Percentiles rank a stretch among this genome's conserved stretches.
Evolutionary conservation across 2,113 vertebrate species (phyloP).

Genomic region (Ibidorhyncha struthersii): DNA sequence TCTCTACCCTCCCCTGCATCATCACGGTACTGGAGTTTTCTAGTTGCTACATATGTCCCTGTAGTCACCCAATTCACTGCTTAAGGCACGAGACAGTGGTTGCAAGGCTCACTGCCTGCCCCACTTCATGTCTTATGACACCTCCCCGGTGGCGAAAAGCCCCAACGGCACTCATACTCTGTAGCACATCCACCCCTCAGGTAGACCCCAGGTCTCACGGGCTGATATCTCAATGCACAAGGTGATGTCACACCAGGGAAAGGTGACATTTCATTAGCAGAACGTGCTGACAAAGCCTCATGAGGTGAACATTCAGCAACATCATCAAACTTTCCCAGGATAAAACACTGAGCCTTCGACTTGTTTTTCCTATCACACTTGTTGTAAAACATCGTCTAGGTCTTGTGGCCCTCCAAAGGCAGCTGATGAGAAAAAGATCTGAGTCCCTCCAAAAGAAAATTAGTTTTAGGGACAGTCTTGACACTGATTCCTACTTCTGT

Average conservation of each 20-base stretch:
- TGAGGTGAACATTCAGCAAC: slow-evolving; percentile 8
- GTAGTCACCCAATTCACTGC: not conserved
- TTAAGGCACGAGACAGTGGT: not conserved
- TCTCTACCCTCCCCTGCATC: not conserved
- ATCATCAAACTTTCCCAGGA: not conserved
- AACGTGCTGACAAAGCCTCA: slow-evolving; percentile 38
- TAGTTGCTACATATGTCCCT: not conserved
- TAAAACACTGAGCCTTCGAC: not conserved
- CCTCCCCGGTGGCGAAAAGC: not conserved
- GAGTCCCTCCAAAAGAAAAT: not conserved
- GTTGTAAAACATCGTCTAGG: not conserved
- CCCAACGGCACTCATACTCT: not conserved
- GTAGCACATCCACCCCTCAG: not conserved
- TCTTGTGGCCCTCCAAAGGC: not conserved
- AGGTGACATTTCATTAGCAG: slow-evolving; percentile 49
- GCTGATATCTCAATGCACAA: not conserved
- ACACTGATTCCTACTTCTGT: not conserved
- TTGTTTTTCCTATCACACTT: not conserved
- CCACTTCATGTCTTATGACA: not conserved
- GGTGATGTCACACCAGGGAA: not conserved
- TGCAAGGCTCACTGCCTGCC: not conserved
- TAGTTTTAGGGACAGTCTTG: not conserved
- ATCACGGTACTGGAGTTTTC: not conserved
- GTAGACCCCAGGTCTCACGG: not conserved
- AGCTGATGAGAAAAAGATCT: not conserved